phyloP scores from a whole-genome alignment of 2,113 vertebrate genomes.

The Microcebus griseorufus region DNA sequence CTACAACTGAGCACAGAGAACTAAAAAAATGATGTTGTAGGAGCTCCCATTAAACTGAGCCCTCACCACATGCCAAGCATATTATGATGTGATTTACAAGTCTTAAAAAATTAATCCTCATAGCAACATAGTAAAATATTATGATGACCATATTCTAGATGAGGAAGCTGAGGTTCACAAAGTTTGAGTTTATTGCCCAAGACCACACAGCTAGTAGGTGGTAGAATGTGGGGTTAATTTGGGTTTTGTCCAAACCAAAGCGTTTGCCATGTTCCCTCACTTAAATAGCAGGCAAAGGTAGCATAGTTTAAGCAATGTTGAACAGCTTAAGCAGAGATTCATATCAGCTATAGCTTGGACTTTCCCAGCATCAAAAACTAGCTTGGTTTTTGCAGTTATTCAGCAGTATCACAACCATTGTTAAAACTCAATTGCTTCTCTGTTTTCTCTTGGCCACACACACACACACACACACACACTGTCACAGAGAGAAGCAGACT shows the following conservation, averaged over 20 bases:
- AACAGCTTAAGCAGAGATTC: neutral
- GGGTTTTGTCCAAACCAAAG: neutral
- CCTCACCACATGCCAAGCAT: neutral
- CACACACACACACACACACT: too few relatives aligned
- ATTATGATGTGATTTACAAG: constrained; percentile 10
- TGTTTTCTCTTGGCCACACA: neutral
- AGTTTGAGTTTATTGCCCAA: neutral
- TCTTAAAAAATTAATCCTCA: constrained; percentile 42
- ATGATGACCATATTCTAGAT: neutral
- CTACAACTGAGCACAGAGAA: neutral
- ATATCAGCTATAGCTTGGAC: neutral
- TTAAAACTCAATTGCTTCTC: neutral
- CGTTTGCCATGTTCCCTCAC: neutral
- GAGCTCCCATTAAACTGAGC: neutral
- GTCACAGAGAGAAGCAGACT: neutral
- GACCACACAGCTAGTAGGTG: neutral
- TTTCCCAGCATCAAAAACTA: neutral
- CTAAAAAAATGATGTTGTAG: neutral
- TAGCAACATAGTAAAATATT: neutral
- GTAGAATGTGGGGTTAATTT: neutral
- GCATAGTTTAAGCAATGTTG: fast-evolving
- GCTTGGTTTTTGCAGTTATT: neutral
- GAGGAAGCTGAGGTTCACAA: neutral
- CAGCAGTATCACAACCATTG: neutral
- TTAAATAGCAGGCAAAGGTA: neutral